These are phyloP conservation scores for Lytechinus pictus DNA, from an alignment of 35 echinoderm and acorn worm genomes.

Conservation along the genomic window DNA sequence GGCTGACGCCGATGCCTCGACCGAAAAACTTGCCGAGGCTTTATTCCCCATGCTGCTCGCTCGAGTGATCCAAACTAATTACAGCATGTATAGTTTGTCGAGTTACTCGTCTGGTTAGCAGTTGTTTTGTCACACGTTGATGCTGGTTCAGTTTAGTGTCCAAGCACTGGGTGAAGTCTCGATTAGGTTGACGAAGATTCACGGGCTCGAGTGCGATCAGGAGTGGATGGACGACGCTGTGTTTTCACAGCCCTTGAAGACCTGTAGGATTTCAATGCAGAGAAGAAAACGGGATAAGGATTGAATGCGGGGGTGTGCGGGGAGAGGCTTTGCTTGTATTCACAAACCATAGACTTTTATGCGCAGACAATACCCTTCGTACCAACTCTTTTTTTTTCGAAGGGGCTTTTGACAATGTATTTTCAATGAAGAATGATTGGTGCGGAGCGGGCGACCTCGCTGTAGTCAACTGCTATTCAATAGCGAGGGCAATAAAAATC, in stretches of 20 bases:
- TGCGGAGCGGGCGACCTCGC: constrained; percentile 46
- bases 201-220: constrained; percentile 31
- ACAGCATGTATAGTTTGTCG: constrained; percentile 31
- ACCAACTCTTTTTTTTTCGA: background rate
- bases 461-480: constrained; percentile 18
- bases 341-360: constrained; percentile 27
- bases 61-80: constrained; percentile 28
- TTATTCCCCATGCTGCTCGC: constrained; percentile 46
- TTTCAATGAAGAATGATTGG: constrained; percentile 45
- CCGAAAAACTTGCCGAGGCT: constrained; percentile 16
- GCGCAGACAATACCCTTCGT: constrained; percentile 32
- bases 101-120: background rate
- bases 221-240: constrained; percentile 1
- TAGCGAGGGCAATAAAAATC: background rate
- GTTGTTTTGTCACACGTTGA: background rate
- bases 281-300: background rate
- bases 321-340: constrained; percentile 12
- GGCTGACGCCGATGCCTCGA: constrained; percentile 43
- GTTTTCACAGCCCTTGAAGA: constrained; percentile 47
- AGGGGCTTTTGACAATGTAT: constrained; percentile 28
- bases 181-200: background rate
- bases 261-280: constrained; percentile 23
- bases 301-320: constrained; percentile 33
- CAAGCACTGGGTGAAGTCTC: background rate
- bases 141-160: constrained; percentile 4